A percentile compares a stretch with the other conserved stretches of the same genome.
These are phyloP conservation scores for Anhinga anhinga DNA, from an alignment of 2,113 vertebrate species.

Conservation along the genomic window DNA sequence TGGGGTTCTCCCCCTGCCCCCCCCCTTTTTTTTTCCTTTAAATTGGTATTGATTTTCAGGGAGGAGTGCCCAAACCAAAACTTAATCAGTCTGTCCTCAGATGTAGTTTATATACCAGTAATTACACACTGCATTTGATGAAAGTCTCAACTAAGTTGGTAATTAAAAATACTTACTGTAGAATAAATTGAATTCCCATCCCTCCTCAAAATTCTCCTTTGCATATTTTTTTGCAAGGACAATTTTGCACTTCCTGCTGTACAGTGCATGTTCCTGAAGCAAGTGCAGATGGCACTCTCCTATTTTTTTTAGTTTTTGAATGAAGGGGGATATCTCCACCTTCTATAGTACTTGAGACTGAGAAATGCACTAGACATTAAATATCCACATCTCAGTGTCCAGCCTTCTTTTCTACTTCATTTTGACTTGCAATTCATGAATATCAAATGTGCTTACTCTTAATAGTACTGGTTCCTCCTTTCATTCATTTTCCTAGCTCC, in stretches of 20 bases:
- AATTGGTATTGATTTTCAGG: background rate
- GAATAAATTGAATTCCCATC: background rate
- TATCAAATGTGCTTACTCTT: background rate
- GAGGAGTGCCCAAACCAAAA: background rate
- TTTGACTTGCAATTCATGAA: background rate
- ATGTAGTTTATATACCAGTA: background rate
- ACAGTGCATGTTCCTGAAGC: background rate
- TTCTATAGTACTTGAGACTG: background rate
- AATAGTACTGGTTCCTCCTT: background rate
- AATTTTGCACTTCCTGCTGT: background rate
- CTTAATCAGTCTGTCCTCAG: background rate
- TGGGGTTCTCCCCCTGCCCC: background rate
- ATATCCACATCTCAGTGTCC: background rate
- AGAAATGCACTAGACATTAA: conserved; percentile 17
- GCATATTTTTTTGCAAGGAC: background rate
- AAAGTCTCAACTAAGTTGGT: background rate
- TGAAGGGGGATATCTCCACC: background rate
- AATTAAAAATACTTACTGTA: background rate
- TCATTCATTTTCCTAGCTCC: background rate
- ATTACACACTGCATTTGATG: background rate
- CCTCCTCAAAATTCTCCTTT: background rate
- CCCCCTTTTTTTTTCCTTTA: background rate
- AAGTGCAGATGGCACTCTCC: background rate
- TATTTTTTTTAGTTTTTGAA: background rate
- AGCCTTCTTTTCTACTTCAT: conserved; percentile 12